phyloP scores from a whole-genome alignment of 2,888 invertebrate species.

The Leptinotarsa peninsularis region DNA sequence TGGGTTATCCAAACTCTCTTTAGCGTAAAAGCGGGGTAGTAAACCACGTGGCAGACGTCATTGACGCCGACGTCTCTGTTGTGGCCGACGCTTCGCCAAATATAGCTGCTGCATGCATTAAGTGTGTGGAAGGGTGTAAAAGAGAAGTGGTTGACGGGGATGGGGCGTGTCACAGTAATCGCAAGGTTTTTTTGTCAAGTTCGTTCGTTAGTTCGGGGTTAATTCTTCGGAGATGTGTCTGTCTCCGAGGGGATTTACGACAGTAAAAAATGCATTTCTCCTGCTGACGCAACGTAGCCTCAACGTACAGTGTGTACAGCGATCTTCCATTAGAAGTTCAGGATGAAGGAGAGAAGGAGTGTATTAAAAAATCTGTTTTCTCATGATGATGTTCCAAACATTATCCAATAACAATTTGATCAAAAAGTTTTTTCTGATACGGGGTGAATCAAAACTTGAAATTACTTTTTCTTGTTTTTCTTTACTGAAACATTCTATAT shows the following conservation, averaged over 20 bases:
- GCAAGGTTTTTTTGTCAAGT: not conserved
- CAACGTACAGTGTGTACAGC: too few relatives aligned
- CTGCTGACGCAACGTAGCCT: not conserved
- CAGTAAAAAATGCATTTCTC: not conserved
- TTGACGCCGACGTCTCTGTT: constrained; percentile 42
- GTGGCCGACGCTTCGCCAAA: constrained; percentile 29
- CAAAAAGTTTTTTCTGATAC: too few relatives aligned
- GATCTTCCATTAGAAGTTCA: too few relatives aligned
- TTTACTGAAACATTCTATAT: too few relatives aligned
- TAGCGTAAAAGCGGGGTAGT: constrained; percentile 33
- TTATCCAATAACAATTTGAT: too few relatives aligned
- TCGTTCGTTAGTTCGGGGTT: not conserved
- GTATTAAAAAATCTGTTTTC: too few relatives aligned
- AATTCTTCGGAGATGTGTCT: not conserved
- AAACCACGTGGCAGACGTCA: constrained; percentile 40
- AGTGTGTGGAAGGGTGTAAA: constrained; percentile 1
- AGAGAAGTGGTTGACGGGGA: not conserved
- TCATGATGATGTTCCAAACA: too few relatives aligned
- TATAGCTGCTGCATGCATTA: constrained; percentile 7
- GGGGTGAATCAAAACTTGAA: too few relatives aligned
- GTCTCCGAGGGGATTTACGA: not conserved
- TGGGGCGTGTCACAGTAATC: not conserved
- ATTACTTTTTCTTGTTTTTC: too few relatives aligned
- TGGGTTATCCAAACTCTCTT: constrained; percentile 22
- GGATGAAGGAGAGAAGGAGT: too few relatives aligned